Evolutionary conservation across 2,113 vertebrate genomes (phyloP).

Genomic region (Psilopsiagon aymara): DNA sequence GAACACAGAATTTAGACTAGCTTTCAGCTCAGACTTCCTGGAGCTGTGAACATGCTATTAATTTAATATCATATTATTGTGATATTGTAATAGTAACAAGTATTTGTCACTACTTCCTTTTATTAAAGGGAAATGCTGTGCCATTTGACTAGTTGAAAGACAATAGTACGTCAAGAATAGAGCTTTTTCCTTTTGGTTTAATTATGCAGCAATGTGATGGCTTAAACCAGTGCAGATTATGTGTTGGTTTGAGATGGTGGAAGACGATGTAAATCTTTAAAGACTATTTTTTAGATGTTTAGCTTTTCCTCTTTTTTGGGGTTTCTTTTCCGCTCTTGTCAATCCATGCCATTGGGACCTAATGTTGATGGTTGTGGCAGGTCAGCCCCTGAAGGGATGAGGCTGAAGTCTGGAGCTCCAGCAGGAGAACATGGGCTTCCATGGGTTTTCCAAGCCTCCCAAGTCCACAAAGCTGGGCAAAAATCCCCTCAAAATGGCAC

Average conservation of each 20-base stretch:
- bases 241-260: slow-evolving; percentile 27
- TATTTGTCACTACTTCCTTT: slow-evolving; percentile 75
- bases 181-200: background rate
- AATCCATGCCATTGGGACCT: background rate
- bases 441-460: background rate
- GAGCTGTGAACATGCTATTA: slow-evolving; percentile 69
- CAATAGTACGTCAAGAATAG: slow-evolving; percentile 15
- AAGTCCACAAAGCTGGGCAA: background rate
- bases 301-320: slow-evolving; percentile 36
- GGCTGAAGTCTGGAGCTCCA: background rate
- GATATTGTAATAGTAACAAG: slow-evolving; percentile 71
- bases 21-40: slow-evolving; percentile 46
- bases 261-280: slow-evolving; percentile 59
- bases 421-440: background rate
- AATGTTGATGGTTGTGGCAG: accelerated
- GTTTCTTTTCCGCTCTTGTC: slow-evolving; percentile 39
- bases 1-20: slow-evolving; percentile 65
- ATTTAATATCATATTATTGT: slow-evolving; percentile 75
- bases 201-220: slow-evolving; percentile 42
- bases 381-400: background rate
- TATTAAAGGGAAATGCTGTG: slow-evolving; percentile 73
- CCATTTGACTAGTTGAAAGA: slow-evolving; percentile 61
- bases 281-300: slow-evolving; percentile 53
- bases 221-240: slow-evolving; percentile 25
- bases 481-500: accelerated